Conservation (phyloP, 2,113 vertebrate genomes). For the Pedetes capensis region DNA sequence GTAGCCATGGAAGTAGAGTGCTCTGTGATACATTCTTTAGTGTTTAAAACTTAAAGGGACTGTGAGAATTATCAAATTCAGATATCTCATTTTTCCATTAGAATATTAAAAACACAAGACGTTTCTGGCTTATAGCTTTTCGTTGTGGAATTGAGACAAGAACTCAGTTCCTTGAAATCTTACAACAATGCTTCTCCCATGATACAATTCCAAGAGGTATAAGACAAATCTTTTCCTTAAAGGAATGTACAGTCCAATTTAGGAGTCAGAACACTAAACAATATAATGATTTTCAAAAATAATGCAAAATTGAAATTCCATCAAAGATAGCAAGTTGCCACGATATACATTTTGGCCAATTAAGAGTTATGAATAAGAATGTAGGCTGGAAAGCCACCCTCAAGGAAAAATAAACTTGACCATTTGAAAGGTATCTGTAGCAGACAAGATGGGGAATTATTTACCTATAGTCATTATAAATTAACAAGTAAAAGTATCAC, state of each 20-base stretch:
- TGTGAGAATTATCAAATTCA: not conserved
- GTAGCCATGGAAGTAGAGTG: not conserved
- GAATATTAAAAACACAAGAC: not conserved
- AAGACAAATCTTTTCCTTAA: not conserved
- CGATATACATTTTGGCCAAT: not conserved
- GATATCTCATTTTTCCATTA: not conserved
- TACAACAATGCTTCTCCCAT: not conserved
- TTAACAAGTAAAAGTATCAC: not conserved
- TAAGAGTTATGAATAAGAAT: not conserved
- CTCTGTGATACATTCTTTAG: not conserved
- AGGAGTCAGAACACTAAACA: not conserved
- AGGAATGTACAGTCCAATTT: not conserved
- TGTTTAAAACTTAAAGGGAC: not conserved
- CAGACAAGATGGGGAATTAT: not conserved
- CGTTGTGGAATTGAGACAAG: not conserved
- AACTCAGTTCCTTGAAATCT: not conserved
- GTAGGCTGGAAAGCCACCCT: not conserved
- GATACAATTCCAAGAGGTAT: not conserved
- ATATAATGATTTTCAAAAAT: not conserved
- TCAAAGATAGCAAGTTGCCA: not conserved
- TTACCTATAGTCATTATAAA: not conserved
- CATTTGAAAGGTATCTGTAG: not conserved
- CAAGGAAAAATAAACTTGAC: not conserved
- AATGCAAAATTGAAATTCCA: conserved; percentile 37
- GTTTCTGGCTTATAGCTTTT: not conserved